Base-by-base conservation (phyloP, 53 echinoderm and acorn worm species). In the Actinopyga echinites region DNA sequence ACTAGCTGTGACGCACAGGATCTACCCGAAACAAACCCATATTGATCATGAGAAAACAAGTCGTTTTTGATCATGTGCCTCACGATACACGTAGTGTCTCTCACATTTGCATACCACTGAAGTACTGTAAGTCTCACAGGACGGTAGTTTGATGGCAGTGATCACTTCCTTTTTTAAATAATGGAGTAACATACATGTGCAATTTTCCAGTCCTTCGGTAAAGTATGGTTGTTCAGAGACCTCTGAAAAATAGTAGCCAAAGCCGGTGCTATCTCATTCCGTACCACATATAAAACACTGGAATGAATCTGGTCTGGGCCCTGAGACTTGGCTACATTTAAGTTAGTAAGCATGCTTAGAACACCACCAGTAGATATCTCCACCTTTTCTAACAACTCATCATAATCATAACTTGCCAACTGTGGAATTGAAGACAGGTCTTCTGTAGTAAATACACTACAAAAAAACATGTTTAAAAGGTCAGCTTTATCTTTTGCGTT, bases 131-230 rank as follows among this genome's bases (percentile, higher is more conserved):
- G 57, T 4, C 56, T 10, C 12, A 79, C 79, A 56, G 79, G 79
- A 4, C 79, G 56, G 56, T 79, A 57, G 79, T 79, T 79, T n/a
- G 30, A 20, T 24, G 79, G 79, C 19, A 11, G 32, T 25, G 56
- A 55, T 1, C 57, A 24, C 60, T 60, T n/a, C 80, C 80, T 34
- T 80, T 80, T 35, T 80, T 59, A 34, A 80, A 80, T 6, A 80
- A 31, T 5, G n/a, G n/a, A n/a, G n/a, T n/a, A n/a, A n/a, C n/a
- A n/a, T 15, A 80, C 37, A 49, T 4, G 31, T 0, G 80, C 59
- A 30, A 8, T 1, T 31, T 59, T 59, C 80, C 62, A 82, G 42
- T 82, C 82, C 5, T 35, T 17, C 30, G 80, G 62, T 55, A 79
- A 29, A 11, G 24, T 17, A 10, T 35, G 30, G 9, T 28, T 55